phyloP scores from a whole-genome alignment of 2,888 invertebrate genomes.

The Euzophera pinguis region DNA sequence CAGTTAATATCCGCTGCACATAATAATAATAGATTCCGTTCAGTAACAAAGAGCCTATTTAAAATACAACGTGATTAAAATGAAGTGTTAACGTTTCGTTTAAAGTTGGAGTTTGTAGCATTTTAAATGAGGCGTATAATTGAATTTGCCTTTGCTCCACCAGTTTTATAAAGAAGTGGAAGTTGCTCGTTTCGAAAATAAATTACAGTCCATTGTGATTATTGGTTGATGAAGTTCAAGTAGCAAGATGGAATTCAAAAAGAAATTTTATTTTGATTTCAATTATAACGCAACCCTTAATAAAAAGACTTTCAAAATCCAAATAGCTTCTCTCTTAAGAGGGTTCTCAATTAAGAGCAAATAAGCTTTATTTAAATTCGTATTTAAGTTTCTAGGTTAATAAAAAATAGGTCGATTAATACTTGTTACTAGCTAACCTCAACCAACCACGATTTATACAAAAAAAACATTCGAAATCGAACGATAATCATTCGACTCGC shows the following conservation, averaged over 20 bases:
- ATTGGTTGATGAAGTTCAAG: not conserved
- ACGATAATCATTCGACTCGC: no score
- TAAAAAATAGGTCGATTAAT: no score
- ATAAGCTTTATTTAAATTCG: no score
- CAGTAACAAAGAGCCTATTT: conserved; percentile 9
- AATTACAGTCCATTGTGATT: not conserved
- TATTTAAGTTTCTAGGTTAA: no score
- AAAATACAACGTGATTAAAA: conserved; percentile 10
- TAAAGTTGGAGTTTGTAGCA: not conserved
- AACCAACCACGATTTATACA: no score
- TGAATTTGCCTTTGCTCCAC: not conserved
- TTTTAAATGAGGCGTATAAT: conserved; percentile 1
- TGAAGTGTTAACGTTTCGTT: conserved; percentile 5
- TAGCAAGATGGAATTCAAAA: not conserved
- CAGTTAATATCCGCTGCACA: conserved; percentile 11
- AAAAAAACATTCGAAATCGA: no score
- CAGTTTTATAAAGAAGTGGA: not conserved
- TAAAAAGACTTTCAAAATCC: no score
- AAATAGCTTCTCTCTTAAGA: no score
- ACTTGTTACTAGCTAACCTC: no score
- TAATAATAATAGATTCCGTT: conserved; percentile 12
- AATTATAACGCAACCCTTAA: no score
- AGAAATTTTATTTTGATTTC: not conserved
- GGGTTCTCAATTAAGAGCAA: no score
- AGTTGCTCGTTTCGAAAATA: not conserved